phyloP scores from a whole-genome alignment of 2,888 invertebrate species.

The Eupithecia tripunctaria region DNA sequence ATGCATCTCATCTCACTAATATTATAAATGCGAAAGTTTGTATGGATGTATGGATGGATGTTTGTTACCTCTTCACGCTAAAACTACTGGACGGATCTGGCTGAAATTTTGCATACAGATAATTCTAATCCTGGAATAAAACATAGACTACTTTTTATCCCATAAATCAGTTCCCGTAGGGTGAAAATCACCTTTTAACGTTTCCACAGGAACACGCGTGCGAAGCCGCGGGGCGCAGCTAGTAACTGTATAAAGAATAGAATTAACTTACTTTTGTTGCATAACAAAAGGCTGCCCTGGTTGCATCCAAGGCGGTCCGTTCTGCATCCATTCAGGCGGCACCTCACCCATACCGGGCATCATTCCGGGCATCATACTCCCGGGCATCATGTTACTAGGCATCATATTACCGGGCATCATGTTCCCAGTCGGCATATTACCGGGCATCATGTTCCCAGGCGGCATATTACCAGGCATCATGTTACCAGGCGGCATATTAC shows the following conservation, averaged over 20 bases:
- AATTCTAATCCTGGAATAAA: too few species aligned
- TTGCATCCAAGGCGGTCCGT: conserved; percentile 61
- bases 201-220: too few species aligned
- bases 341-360: conserved; percentile 51
- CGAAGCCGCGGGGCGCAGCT: too few species aligned
- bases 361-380: conserved; percentile 46
- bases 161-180: too few species aligned
- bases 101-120: too few species aligned
- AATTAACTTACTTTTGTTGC: conserved; percentile 74
- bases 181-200: too few species aligned
- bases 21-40: too few species aligned
- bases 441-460: conserved; percentile 18
- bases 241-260: not conserved
- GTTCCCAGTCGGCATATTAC: conserved; percentile 10
- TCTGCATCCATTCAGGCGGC: conserved; percentile 63
- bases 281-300: conserved; percentile 69
- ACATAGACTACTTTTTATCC: too few species aligned
- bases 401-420: conserved; percentile 24
- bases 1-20: too few species aligned
- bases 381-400: conserved; percentile 30
- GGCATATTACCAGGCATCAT: conserved; percentile 19
- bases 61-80: too few species aligned
- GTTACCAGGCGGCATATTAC: conserved; percentile 40
- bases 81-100: too few species aligned
- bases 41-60: too few species aligned